Conservation (phyloP, 2,888 invertebrate genomes). For the Megamerina dolium region DNA sequence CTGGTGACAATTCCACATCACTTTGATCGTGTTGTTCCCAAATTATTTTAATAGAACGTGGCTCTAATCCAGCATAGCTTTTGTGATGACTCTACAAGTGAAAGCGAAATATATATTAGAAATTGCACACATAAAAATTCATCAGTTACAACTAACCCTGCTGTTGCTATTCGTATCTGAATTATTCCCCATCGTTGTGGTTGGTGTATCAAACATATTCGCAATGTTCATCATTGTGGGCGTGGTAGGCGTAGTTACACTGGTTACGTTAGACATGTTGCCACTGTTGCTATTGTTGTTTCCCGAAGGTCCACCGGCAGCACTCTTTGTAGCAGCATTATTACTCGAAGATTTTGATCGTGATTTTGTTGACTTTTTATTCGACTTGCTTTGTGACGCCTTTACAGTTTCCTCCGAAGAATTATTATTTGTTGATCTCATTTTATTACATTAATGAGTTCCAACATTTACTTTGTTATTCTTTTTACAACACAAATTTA, state of each 20-base stretch:
- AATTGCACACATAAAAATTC: not conserved
- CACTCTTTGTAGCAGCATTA: constrained; percentile 19
- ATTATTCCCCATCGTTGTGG: too few relatives aligned
- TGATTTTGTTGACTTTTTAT: constrained; percentile 43
- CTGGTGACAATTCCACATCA: constrained; percentile 42
- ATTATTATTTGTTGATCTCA: constrained; percentile 7
- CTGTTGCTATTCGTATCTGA: constrained; percentile 23
- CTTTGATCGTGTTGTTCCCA: constrained; percentile 49
- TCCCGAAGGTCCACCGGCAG: constrained; percentile 17
- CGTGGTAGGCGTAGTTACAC: constrained; percentile 23
- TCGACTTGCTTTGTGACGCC: constrained; percentile 32
- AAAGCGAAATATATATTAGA: not conserved
- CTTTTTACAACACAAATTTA: too few relatives aligned
- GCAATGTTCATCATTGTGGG: constrained; percentile 38
- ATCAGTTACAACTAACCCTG: constrained; percentile 15
- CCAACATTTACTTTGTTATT: too few relatives aligned
- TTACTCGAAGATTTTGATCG: constrained; percentile 36
- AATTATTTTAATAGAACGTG: constrained; percentile 44
- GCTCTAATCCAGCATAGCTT: constrained; percentile 42
- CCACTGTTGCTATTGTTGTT: constrained; percentile 23
- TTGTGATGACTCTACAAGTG: constrained; percentile 32
- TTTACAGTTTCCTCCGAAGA: constrained; percentile 25
- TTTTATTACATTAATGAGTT: constrained; percentile 1
- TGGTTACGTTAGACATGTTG: too few relatives aligned
- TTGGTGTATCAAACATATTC: constrained; percentile 34